phyloP scores from a whole-genome alignment of 2,113 vertebrate genomes.

The Aramus guarauna region DNA sequence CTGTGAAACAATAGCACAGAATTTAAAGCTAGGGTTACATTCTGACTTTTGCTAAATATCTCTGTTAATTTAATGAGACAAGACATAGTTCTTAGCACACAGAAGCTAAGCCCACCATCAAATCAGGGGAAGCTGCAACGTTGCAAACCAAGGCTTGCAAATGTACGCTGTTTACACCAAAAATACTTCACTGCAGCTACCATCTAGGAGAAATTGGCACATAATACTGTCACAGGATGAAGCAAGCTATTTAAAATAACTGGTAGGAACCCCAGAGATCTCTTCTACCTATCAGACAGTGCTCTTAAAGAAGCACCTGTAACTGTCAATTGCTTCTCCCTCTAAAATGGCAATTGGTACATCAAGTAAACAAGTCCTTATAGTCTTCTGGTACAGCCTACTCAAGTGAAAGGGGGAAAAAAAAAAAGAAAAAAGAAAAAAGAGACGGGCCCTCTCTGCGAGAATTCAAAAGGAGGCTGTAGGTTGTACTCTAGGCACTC shows the following conservation, averaged over 20 bases:
- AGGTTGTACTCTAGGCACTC: neutral
- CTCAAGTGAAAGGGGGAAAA: neutral
- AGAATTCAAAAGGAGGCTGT: neutral
- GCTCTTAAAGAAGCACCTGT: neutral
- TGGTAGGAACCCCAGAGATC: neutral
- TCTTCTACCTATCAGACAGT: neutral
- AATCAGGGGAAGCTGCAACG: neutral
- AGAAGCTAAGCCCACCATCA: neutral
- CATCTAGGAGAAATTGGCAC: neutral
- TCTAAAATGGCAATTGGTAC: neutral
- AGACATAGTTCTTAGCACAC: neutral
- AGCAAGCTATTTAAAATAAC: neutral
- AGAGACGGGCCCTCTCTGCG: neutral
- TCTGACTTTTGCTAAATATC: neutral
- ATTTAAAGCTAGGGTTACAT: neutral
- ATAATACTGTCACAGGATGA: rapidly evolving
- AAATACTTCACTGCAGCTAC: neutral
- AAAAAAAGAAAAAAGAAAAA: too few species aligned
- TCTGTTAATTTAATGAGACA: neutral
- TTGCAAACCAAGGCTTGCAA: neutral
- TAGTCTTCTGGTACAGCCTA: neutral
- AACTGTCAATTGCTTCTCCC: neutral
- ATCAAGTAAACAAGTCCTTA: neutral
- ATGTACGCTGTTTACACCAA: neutral
- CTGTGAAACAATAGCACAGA: neutral